These are phyloP conservation scores for Chydorus sphaericus DNA, from an alignment of 2,888 invertebrate species.

Conservation along the genomic window DNA sequence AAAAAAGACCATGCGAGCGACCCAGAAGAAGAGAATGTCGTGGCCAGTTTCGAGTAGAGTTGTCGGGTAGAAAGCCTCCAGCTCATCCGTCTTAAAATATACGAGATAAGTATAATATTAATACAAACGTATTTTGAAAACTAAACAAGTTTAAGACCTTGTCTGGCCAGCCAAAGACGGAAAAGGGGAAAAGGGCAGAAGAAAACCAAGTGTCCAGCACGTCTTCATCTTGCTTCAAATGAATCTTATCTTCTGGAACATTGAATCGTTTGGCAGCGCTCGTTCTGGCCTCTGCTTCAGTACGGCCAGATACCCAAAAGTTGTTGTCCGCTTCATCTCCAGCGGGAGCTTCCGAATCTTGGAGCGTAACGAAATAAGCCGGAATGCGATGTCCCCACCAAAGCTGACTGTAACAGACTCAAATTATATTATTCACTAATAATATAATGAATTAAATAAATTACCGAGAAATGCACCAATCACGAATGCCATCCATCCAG, in stretches of 20 bases:
- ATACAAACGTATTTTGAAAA: neutral
- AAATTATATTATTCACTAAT: too few relatives aligned
- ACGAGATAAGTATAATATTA: conserved; percentile 10
- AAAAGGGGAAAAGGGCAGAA: conserved; percentile 88
- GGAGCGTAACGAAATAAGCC: conserved; percentile 60
- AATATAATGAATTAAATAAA: too few relatives aligned
- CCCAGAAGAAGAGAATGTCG: conserved; percentile 91
- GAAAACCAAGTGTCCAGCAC: conserved; percentile 99
- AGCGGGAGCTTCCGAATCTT: conserved; percentile 26
- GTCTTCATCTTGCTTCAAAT: conserved; percentile 70
- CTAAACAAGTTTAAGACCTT: conserved; percentile 22
- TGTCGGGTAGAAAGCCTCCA: conserved; percentile 79
- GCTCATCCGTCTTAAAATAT: conserved; percentile 39
- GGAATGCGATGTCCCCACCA: conserved; percentile 99
- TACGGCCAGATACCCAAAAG: conserved; percentile 42
- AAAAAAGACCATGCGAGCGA: conserved; percentile 97
- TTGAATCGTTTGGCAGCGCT: conserved; percentile 63
- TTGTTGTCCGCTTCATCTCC: conserved; percentile 30
- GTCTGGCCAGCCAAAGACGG: conserved; percentile 94
- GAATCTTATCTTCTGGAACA: conserved; percentile 34
- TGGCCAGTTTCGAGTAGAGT: conserved; percentile 89
- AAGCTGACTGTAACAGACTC: conserved; percentile 43
- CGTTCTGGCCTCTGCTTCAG: conserved; percentile 53
- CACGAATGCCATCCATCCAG: conserved; percentile 92
- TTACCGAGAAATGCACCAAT: conserved; percentile 90